These are phyloP conservation scores for Mesoclemmys tuberculata DNA, from an alignment of 2,113 vertebrate species.

Conservation along the genomic window DNA sequence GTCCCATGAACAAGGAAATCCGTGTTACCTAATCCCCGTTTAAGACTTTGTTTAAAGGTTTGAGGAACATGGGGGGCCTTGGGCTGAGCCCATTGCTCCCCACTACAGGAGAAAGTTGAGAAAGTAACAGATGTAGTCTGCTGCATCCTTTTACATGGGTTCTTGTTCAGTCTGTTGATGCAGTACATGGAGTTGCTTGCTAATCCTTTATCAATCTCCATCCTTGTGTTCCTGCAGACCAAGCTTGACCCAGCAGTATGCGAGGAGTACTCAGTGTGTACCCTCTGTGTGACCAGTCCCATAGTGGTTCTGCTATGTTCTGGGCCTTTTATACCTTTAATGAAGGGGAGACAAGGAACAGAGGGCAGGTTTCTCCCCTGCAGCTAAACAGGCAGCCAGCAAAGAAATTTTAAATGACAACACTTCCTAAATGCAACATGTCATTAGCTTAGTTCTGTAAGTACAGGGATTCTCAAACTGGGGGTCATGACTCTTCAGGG, in stretches of 20 bases:
- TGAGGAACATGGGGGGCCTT: conserved; percentile 27
- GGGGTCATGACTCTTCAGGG: too few species aligned
- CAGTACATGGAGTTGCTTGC: not conserved
- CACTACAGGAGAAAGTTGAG: conserved; percentile 41
- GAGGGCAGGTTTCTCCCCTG: not conserved
- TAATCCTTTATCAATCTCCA: conserved; percentile 46
- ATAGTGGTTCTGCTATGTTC: not conserved
- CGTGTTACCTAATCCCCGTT: conserved; percentile 11
- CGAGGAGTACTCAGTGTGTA: not conserved
- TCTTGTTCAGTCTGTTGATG: not conserved
- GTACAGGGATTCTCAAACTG: too few species aligned
- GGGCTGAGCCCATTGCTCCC: not conserved
- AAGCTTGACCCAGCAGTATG: not conserved
- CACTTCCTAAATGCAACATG: not conserved
- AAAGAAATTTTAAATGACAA: not conserved
- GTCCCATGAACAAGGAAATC: not conserved
- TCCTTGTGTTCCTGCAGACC: conserved; percentile 14
- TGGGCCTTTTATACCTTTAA: not conserved
- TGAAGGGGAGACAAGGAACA: not conserved
- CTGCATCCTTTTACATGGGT: conserved; percentile 53
- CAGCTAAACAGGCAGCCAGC: not conserved
- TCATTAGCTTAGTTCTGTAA: not conserved
- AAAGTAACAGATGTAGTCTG: conserved; percentile 27
- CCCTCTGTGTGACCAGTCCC: not conserved
- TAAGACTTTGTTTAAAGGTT: conserved; percentile 49